Conservation (phyloP, 2,113 vertebrate species). For the Mionectes macconnelli region DNA sequence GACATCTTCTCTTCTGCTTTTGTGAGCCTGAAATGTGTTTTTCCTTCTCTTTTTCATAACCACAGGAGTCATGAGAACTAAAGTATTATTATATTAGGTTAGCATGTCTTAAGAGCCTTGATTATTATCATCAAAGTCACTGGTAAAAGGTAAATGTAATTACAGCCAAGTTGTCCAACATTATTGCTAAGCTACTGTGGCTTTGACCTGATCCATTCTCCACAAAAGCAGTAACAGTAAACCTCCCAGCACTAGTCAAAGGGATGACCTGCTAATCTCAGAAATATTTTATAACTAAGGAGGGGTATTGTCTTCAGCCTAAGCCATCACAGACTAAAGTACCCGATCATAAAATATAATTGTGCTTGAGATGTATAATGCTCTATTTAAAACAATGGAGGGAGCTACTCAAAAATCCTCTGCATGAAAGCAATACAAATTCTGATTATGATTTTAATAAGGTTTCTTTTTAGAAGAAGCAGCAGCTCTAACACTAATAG, state of each 20-base stretch:
- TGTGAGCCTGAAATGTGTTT: background rate
- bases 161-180: background rate
- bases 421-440: background rate
- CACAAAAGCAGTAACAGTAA: background rate
- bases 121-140: background rate
- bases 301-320: background rate
- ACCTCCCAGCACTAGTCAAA: background rate
- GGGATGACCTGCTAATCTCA: background rate
- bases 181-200: background rate
- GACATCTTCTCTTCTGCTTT: background rate
- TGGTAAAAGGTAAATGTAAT: background rate
- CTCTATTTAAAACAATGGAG: background rate
- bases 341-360: background rate
- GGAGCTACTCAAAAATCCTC: background rate
- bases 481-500: background rate
- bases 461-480: background rate
- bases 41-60: background rate
- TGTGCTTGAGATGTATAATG: background rate
- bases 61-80: background rate
- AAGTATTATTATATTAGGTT: background rate
- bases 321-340: background rate
- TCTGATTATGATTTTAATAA: background rate
- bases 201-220: background rate
- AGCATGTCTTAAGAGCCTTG: background rate
- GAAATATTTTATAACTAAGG: background rate